phyloP scores from a whole-genome alignment of 30 jellyfish, hydroid and myxozoan species.

The Morbakka virulenta region DNA sequence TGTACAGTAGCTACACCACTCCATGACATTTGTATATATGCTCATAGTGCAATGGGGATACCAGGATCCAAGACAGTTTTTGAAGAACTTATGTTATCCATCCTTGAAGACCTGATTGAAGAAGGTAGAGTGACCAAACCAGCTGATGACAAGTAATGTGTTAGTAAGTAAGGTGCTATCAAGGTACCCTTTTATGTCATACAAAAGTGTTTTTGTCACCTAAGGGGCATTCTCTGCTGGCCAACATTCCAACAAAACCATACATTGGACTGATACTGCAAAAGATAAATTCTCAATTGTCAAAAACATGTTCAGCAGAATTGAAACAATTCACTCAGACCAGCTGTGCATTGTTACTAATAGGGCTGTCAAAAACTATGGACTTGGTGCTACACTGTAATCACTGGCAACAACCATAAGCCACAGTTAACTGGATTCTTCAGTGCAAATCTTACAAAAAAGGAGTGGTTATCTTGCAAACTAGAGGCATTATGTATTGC shows the following conservation, averaged over 20 bases:
- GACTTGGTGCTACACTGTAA: slow-evolving; percentile 52
- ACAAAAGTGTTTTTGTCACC: slow-evolving; percentile 28
- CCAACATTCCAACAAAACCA: background rate
- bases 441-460: slow-evolving; percentile 46
- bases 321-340: slow-evolving; percentile 37
- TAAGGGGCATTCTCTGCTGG: slow-evolving; percentile 28
- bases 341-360: slow-evolving; percentile 47
- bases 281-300: too few species aligned
- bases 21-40: slow-evolving; percentile 49
- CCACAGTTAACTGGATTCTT: slow-evolving; percentile 52
- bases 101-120: slow-evolving; percentile 23
- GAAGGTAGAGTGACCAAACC: slow-evolving; percentile 45
- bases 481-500: slow-evolving; percentile 58
- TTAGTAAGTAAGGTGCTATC: slow-evolving; percentile 46
- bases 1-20: slow-evolving; percentile 70
- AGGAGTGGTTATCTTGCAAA: slow-evolving; percentile 63
- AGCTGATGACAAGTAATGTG: slow-evolving; percentile 59
- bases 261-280: slow-evolving; percentile 37
- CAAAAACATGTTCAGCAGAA: background rate
- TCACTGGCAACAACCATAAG: slow-evolving; percentile 23
- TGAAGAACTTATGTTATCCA: slow-evolving; percentile 57
- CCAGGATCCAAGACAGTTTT: slow-evolving; percentile 71
- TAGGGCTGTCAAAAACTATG: slow-evolving; percentile 30
- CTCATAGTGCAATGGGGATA: slow-evolving; percentile 67
- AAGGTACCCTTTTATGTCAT: slow-evolving; percentile 36